Evolutionary conservation across 2,797 vertebrate genomes (phyloP), one percentile per base, ranked within the genome.

Genomic region (Scarus forsteni): DNA sequence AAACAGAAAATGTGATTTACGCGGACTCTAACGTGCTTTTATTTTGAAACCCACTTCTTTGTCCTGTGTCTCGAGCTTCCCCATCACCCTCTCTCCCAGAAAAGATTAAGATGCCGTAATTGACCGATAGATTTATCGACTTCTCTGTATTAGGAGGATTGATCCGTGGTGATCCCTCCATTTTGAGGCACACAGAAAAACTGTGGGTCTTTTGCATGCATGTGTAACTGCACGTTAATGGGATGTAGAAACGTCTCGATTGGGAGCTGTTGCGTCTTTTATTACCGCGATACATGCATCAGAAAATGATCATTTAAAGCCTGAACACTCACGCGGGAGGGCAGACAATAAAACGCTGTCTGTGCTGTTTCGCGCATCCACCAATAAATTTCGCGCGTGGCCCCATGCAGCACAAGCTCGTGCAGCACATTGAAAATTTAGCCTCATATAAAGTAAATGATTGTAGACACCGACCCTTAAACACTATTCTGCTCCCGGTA

Each of bases 111-210:
- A 78, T 27, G 36, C 68, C 55, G 66, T 80, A 68, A 88, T 79
- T 91, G 86, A 77, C 68, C 58, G 60, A 87, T 81, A 62, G 87
- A 89, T 88, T 86, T 88, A 92, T 90, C 77, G 85, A 86, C 19
- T 45, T 54, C 56, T 56, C n/a, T 27, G 68, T 79, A 84, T 87
- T 86, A 75, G 59, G 60, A 46, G 63, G 81, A 91, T 91, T 74
- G 89, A 92, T 90, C 88, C 80, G 73, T 67, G 61, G 66, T 86
- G 80, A 85, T 88, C 78, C 80, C 71, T 89, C 73, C 61, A 66
- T 81, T 27, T 77, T 60, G 40, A 89, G 73, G 50, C 73, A 56
- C 69, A 80, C 27, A 27, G 27, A 27, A 27, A 80, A 83, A 85
- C 68, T 76, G 63, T 66, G 75, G 66, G 66, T 64, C 42, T 83